Conservation (phyloP, 2,888 invertebrate genomes). For the Mactromeris polynyma region DNA sequence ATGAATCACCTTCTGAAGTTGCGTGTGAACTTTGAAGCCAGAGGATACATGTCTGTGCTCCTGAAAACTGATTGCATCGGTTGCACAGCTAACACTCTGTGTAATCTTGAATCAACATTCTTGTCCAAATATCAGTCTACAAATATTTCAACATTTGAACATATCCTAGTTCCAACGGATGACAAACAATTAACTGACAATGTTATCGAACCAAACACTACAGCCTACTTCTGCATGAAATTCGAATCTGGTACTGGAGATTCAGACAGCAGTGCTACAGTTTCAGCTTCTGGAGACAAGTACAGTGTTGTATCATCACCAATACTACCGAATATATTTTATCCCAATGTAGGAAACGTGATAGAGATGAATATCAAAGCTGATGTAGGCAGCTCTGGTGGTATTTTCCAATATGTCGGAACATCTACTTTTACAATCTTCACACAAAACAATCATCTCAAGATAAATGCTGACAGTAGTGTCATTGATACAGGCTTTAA, state of each 20-base stretch:
- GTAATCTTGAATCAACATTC: constrained; percentile 43
- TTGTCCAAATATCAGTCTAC: constrained; percentile 24
- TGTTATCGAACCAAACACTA: constrained; percentile 47
- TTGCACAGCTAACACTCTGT: constrained; percentile 46
- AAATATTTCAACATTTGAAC: constrained; percentile 27
- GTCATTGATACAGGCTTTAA: constrained; percentile 46
- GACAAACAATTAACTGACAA: constrained; percentile 23
- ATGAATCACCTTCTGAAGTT: constrained; percentile 25
- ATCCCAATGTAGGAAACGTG: constrained; percentile 9
- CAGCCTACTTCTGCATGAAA: constrained; percentile 31
- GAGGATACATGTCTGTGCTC: constrained; percentile 36
- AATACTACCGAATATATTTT: constrained; percentile 44
- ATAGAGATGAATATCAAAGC: constrained; percentile 52
- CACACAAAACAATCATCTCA: constrained; percentile 38
- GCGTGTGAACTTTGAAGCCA: constrained; percentile 26
- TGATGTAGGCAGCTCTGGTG: constrained; percentile 39
- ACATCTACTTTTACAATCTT: constrained; percentile 45
- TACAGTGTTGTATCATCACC: constrained; percentile 36
- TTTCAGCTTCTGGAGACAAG: constrained; percentile 38
- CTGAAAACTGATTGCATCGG: constrained; percentile 45
- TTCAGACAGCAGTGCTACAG: neutral
- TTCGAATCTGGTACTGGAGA: neutral
- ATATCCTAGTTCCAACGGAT: constrained; percentile 29
- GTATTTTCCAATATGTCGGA: constrained; percentile 62
- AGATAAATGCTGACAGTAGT: constrained; percentile 39